phyloP scores from a whole-genome alignment of 2,888 invertebrate species.

The Podabrus alpinus region DNA sequence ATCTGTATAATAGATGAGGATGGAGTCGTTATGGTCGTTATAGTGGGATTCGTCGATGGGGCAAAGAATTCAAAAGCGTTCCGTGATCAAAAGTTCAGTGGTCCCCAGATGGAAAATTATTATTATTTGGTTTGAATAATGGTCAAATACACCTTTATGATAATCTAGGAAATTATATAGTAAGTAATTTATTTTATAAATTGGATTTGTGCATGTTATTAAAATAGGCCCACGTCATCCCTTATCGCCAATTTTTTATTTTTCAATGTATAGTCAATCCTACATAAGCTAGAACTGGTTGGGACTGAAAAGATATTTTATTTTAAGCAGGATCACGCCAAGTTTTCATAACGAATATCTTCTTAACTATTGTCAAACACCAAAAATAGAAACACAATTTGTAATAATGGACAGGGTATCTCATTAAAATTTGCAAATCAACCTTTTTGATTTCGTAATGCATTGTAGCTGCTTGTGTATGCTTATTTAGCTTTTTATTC shows the following conservation, averaged over 20 bases:
- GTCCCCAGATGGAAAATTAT: conserved; percentile 91
- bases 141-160: conserved; percentile 96
- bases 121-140: conserved; percentile 87
- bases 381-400: no score
- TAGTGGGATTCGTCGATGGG: conserved; percentile 97
- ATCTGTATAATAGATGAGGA: conserved; percentile 99
- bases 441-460: background rate
- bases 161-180: conserved; percentile 81
- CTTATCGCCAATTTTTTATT: background rate
- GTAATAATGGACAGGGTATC: no score
- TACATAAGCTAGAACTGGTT: no score
- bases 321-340: no score
- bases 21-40: conserved; percentile 92
- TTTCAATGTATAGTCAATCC: no score
- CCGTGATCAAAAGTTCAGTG: conserved; percentile 87
- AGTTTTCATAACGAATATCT: no score
- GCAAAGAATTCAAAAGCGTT: conserved; percentile 90
- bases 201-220: background rate
- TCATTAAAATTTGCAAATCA: no score
- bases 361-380: no score
- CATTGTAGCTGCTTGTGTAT: background rate
- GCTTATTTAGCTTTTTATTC: background rate
- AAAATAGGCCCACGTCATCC: background rate
- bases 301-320: no score
- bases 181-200: conserved; percentile 48